These are phyloP conservation scores for Cladopsammia gracilis DNA, from an alignment of 64 coral and sea anemone genomes.

Conservation along the genomic window DNA sequence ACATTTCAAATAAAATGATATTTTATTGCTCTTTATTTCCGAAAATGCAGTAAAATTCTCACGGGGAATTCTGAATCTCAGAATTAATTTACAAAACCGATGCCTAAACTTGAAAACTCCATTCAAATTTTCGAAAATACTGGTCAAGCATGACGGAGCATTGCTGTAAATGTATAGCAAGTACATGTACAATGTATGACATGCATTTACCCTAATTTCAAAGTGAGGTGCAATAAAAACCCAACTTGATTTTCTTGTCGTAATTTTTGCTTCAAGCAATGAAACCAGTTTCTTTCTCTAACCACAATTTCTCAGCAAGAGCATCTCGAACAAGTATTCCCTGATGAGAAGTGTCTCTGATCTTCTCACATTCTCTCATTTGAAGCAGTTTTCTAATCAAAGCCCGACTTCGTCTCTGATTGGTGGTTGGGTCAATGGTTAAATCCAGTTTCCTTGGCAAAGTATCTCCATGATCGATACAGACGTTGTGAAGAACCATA, in stretches of 20 bases:
- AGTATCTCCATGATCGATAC: slow-evolving; percentile 8
- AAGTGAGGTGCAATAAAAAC: neutral
- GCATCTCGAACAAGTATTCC: neutral
- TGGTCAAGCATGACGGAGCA: too few relatives aligned
- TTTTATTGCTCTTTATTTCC: too few relatives aligned
- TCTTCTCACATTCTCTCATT: slow-evolving; percentile 12
- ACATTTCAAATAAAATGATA: too few relatives aligned
- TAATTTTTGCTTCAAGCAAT: neutral
- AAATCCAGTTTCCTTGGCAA: slow-evolving; percentile 35
- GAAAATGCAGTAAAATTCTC: too few relatives aligned
- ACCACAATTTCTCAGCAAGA: slow-evolving; percentile 25
- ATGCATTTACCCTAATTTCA: slow-evolving; percentile 4
- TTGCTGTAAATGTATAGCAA: too few relatives aligned
- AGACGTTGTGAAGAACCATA: too few relatives aligned
- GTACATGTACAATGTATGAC: neutral
- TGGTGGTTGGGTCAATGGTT: slow-evolving; percentile 12
- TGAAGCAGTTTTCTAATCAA: neutral
- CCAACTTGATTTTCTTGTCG: too few relatives aligned
- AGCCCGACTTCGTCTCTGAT: neutral
- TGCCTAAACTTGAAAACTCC: too few relatives aligned
- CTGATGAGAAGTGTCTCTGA: neutral
- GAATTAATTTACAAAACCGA: too few relatives aligned
- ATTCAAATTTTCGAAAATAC: too few relatives aligned
- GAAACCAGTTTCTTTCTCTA: slow-evolving; percentile 24
- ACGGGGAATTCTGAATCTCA: too few relatives aligned